Percentiles rank a stretch among this genome's conserved stretches.
These are phyloP conservation scores for Cyphomyrmex costatus DNA, from an alignment of 1,140 invertebrate genomes.

Conservation along the genomic window DNA sequence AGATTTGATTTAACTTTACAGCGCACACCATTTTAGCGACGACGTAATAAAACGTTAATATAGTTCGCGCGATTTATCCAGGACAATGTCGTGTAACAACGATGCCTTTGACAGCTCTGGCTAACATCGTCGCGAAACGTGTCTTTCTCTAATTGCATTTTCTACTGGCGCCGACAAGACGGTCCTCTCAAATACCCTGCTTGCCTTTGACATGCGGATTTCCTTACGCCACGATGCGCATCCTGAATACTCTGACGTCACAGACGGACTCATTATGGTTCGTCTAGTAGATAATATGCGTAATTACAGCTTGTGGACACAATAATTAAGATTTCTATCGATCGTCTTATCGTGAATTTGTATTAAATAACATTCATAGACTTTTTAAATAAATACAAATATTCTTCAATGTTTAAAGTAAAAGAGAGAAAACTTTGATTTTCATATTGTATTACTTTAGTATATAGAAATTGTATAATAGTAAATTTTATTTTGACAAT, in stretches of 20 bases:
- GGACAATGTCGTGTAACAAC: conserved; percentile 23
- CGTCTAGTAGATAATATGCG: neutral
- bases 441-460: neutral
- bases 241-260: neutral
- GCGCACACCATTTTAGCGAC: neutral
- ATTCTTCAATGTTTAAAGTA: neutral
- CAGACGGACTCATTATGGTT: neutral
- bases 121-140: conserved; percentile 15
- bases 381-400: no score
- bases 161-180: conserved; percentile 9
- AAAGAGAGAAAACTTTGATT: neutral
- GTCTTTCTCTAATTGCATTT: conserved; percentile 61
- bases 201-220: conserved; percentile 4
- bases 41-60: conserved; percentile 53
- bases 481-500: neutral
- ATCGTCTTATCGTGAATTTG: neutral
- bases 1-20: conserved; percentile 47
- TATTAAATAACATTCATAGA: neutral
- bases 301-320: neutral
- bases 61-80: conserved; percentile 29
- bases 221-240: conserved; percentile 17
- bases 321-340: neutral
- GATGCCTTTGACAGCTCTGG: neutral
- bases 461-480: neutral
- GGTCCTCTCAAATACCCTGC: neutral